Conservation (phyloP, 2,113 vertebrate species). For the Nettapus auritus region DNA sequence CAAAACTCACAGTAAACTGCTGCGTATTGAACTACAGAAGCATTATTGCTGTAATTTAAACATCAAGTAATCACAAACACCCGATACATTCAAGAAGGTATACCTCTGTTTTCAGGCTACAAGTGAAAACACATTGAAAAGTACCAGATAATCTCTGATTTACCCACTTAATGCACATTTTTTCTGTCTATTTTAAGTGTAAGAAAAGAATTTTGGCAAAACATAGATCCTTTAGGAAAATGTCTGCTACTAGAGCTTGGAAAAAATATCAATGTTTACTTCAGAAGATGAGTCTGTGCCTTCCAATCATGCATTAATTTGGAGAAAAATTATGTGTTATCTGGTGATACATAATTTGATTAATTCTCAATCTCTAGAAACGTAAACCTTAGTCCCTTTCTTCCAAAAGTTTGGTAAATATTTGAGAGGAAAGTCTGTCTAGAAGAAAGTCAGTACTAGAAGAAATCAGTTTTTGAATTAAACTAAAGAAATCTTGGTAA, state of each 20-base stretch:
- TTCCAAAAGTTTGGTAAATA: neutral
- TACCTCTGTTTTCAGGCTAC: neutral
- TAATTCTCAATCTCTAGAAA: neutral
- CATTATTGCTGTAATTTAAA: neutral
- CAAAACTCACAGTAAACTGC: neutral
- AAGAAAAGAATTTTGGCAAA: neutral
- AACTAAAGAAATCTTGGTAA: neutral
- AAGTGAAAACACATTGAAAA: neutral
- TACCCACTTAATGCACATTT: neutral
- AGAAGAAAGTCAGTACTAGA: neutral
- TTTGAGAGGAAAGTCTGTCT: neutral
- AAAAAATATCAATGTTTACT: neutral
- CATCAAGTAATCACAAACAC: neutral
- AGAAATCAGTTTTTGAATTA: neutral
- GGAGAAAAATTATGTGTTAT: neutral
- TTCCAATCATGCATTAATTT: neutral
- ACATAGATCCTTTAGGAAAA: neutral
- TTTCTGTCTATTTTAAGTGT: neutral
- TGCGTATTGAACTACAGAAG: neutral
- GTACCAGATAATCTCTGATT: neutral
- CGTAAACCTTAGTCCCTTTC: neutral
- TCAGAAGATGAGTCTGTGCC: neutral
- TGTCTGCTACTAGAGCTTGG: neutral
- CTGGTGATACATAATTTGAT: neutral
- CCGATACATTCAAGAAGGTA: neutral